These are phyloP conservation scores for Periophthalmus magnuspinnatus DNA, from an alignment of 2,797 vertebrate genomes.

Conservation along the genomic window DNA sequence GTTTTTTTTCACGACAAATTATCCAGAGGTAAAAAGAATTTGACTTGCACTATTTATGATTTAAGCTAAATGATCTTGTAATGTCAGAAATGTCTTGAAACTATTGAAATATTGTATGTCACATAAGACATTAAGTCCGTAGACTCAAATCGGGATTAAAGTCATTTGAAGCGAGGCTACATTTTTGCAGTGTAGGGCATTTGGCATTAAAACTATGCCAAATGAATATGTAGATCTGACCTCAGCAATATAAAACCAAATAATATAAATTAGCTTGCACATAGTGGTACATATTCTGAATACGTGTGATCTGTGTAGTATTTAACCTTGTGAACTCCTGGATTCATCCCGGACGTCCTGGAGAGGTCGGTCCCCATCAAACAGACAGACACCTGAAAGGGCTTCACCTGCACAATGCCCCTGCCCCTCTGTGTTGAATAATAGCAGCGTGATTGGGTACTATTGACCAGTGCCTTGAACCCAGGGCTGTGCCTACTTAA, in stretches of 20 bases:
- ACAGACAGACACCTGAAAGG: slow-evolving; percentile 65
- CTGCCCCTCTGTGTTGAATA: slow-evolving; percentile 61
- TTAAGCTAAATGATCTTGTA: neutral
- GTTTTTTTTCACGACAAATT: too few relatives aligned
- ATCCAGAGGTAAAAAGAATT: too few relatives aligned
- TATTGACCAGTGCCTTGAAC: slow-evolving; percentile 70
- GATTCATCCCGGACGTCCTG: slow-evolving; percentile 30
- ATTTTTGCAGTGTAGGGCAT: too few relatives aligned
- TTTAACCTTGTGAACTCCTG: slow-evolving; percentile 34
- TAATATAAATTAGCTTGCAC: neutral
- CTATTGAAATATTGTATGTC: too few relatives aligned
- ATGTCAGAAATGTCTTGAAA: neutral
- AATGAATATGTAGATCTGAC: too few relatives aligned
- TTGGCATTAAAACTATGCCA: too few relatives aligned
- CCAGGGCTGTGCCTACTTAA: slow-evolving; percentile 57
- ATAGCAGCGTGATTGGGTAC: slow-evolving; percentile 71
- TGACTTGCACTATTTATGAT: neutral
- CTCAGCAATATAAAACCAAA: neutral
- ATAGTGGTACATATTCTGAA: slow-evolving; percentile 1
- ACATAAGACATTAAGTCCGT: too few relatives aligned
- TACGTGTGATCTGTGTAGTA: slow-evolving; percentile 9
- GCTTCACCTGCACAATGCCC: slow-evolving; percentile 55
- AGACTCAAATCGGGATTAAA: too few relatives aligned
- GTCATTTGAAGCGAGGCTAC: too few relatives aligned
- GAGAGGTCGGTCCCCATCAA: slow-evolving; percentile 59